Evolutionary conservation across 2,113 vertebrate species (phyloP), one percentile per base, ranked within the genome.

Genomic region (Strix uralensis): DNA sequence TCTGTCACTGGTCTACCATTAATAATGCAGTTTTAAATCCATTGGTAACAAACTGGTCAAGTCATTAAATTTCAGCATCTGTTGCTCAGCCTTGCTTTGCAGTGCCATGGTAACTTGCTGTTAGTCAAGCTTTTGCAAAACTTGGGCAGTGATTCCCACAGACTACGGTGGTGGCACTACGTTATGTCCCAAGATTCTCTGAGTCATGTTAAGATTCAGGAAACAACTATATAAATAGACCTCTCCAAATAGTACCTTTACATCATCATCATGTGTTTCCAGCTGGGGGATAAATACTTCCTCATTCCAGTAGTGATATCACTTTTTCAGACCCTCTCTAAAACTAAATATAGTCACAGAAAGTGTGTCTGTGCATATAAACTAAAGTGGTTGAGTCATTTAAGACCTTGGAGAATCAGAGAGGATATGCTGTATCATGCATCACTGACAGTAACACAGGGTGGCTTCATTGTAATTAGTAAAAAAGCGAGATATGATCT

Each of bases 241-340:
- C 13, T 86, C 95, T 91, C 74, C 67, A 92, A 95, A 97, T 96
- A 96, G 94, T 23, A 70, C 81, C 84, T 96, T 97, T 90, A 92
- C 93, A 94, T 97, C 96, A 97, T 70, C 54, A 63, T 95, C 96
- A 96, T 96, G 91, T 95, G 96, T 92, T 95, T 97, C 36, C 63
- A 97, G 89, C 74, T 0, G 9, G 42, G 62, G 84, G 62, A 77
- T 83, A 91, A 95, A 90, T 80, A 82, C 84, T 97, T 97, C 96
- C 95, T 91, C 93, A 91, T 97, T 96, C 95, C 84, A 88, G 38
- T 36, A 58, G 78, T 90, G 78, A 83, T 88, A 90, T 88, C 87
- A 90, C 81, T 94, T 97, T 96, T 95, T 91, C 93, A 96, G 91
- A 93, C 74, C 89, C 78, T 88, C 63, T 91, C 57, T 94, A 78